A percentile compares a stretch with the other conserved stretches of the same genome.
These are phyloP conservation scores for Lasioglossum villosulum DNA, from an alignment of 2,888 invertebrate species.

Conservation along the genomic window DNA sequence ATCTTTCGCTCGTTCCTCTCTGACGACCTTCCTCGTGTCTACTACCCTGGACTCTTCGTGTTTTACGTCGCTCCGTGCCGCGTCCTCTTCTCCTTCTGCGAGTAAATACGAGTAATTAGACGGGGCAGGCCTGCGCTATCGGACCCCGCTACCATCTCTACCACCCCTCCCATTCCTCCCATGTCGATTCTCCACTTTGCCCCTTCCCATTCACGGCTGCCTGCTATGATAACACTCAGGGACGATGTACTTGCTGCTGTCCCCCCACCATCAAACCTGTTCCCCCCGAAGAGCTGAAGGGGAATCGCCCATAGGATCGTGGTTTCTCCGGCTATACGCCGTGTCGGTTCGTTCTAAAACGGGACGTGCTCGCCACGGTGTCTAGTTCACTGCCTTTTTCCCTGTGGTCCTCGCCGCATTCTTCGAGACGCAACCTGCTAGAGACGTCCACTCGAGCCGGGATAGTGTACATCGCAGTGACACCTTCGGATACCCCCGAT, in stretches of 20 bases:
- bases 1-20: slow-evolving; percentile 69
- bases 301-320: neutral
- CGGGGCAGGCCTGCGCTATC: slow-evolving; percentile 73
- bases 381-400: neutral
- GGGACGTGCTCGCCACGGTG: neutral
- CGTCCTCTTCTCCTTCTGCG: slow-evolving; percentile 75
- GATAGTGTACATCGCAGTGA: neutral
- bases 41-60: slow-evolving; percentile 60
- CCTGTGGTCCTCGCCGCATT: neutral
- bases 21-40: slow-evolving; percentile 67
- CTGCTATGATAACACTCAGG: slow-evolving; percentile 25
- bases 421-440: neutral
- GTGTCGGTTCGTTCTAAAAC: slow-evolving; percentile 26
- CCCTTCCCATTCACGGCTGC: slow-evolving; percentile 11
- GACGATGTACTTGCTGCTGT: slow-evolving; percentile 25
- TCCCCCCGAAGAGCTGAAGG: neutral
- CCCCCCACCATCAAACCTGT: neutral
- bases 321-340: slow-evolving; percentile 19
- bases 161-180: slow-evolving; percentile 10
- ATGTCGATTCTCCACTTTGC: neutral
- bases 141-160: slow-evolving; percentile 49
- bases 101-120: slow-evolving; percentile 81
- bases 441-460: neutral
- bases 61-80: slow-evolving; percentile 59
- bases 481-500: neutral